These are phyloP conservation scores for Dascillus cervinus DNA, from an alignment of 2,888 invertebrate species.

Conservation along the genomic window DNA sequence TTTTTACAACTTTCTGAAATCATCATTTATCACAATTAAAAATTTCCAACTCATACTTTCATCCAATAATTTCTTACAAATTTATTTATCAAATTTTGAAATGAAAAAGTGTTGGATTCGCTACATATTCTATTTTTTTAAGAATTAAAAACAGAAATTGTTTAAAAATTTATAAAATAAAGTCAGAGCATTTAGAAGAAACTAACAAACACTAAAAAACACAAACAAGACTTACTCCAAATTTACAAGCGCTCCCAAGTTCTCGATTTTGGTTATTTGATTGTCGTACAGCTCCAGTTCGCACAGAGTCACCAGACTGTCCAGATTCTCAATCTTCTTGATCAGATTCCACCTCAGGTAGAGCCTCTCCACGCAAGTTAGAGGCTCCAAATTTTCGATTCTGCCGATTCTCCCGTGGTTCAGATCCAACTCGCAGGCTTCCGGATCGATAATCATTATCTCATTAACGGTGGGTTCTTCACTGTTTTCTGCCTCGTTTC, in stretches of 20 bases:
- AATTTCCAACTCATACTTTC: too few relatives aligned
- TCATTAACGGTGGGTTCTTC: constrained; percentile 46
- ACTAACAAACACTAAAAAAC: constrained; percentile 2
- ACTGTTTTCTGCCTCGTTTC: constrained; percentile 9
- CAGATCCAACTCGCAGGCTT: constrained; percentile 70
- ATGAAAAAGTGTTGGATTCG: too few relatives aligned
- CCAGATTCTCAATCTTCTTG: constrained; percentile 85
- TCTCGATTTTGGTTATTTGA: constrained; percentile 87
- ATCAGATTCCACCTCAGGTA: constrained; percentile 93
- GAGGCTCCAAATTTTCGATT: constrained; percentile 74
- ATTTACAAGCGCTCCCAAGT: constrained; percentile 78
- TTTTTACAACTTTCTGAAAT: too few relatives aligned
- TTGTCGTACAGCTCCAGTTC: constrained; percentile 97
- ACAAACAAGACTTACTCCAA: constrained; percentile 62
- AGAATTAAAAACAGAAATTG: constrained; percentile 37
- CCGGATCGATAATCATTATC: constrained; percentile 57
- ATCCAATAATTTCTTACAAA: too few relatives aligned
- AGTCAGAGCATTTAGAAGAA: constrained; percentile 1
- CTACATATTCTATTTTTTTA: too few relatives aligned
- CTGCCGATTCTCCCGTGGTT: constrained; percentile 83
- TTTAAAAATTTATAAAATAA: constrained; percentile 5
- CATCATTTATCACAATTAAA: too few relatives aligned
- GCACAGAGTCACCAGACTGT: constrained; percentile 63
- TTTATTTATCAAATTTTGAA: too few relatives aligned
- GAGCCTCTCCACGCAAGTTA: constrained; percentile 68